Evolutionary conservation across 2,797 vertebrate species (phyloP), one percentile per base, ranked within the genome.

Genomic region (Nasua narica): DNA sequence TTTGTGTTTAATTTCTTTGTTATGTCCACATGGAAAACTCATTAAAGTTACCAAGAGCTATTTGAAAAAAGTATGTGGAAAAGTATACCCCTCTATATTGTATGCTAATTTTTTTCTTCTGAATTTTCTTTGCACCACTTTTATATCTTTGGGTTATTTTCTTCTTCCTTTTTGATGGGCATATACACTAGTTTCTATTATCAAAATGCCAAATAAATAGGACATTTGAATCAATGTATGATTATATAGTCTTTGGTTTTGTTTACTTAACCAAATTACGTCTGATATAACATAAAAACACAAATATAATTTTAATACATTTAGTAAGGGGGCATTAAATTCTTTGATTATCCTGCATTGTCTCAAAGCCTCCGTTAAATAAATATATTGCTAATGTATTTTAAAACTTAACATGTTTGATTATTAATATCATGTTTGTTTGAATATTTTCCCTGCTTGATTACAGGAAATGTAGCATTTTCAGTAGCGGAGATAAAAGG

Each of bases 221-320:
- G 74, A 21, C 19, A 81, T 91, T 95, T 94, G 35, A 86, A 79
- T 77, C 37, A 96, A 25, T 83, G 43, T 69, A 10, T 81, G 79
- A 76, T 90, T 77, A 87, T 90, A 91, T 56, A 69, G 27, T 50
- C 37, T 91, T 92, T 95, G 65, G 46, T 95, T 97, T 94, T 96
- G 46, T 6, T 94, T 92, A 65, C 67, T 78, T 92, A 87, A 65
- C 77, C 92, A 88, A 74, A 96, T 95, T 95, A 84, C 54, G 72
- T 93, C 62, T 96, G 58, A 69, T 35, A 76, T 94, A 82, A 92
- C 87, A 92, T 77, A 46, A 95, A 96, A 97, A 95, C 56, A 60
- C 74, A 97, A 86, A 54, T 95, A 67, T 23, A 32, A 87, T 95
- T 97, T 97, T 90, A 96, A 83, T 96, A 94, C 86, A 84, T 92